These are phyloP conservation scores for Melieria omissa DNA, from an alignment of 2,888 invertebrate genomes.

Conservation along the genomic window DNA sequence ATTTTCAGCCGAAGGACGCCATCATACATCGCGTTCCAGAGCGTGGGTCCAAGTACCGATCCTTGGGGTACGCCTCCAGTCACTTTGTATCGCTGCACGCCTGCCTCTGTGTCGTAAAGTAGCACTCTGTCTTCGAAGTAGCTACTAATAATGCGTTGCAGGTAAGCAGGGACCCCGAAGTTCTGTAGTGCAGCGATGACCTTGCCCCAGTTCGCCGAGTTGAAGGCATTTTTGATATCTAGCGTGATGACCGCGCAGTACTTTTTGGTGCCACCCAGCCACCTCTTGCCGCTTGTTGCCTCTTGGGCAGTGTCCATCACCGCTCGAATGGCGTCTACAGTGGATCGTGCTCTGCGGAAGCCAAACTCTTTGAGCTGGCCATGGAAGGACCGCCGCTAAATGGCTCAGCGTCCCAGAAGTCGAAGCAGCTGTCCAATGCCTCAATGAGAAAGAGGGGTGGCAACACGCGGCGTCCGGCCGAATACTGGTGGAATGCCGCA, in stretches of 20 bases:
- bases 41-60: slow-evolving; percentile 29
- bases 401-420: too few relatives aligned
- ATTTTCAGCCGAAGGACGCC: slow-evolving; percentile 19
- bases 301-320: slow-evolving; percentile 11
- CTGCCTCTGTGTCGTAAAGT: slow-evolving; percentile 27
- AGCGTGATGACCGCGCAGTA: slow-evolving; percentile 28
- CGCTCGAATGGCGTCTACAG: slow-evolving; percentile 11
- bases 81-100: slow-evolving; percentile 9
- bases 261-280: slow-evolving; percentile 19
- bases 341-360: slow-evolving; percentile 20
- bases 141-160: slow-evolving; percentile 1
- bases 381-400: too few relatives aligned
- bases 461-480: too few relatives aligned
- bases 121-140: slow-evolving; percentile 24
- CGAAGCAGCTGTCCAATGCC: too few relatives aligned
- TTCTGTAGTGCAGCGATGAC: slow-evolving; percentile 1
- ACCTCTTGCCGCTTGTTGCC: slow-evolving; percentile 27
- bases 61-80: slow-evolving; percentile 30
- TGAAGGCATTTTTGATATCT: slow-evolving; percentile 36
- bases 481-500: too few relatives aligned
- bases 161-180: slow-evolving; percentile 6
- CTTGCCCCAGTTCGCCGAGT: slow-evolving; percentile 23
- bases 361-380: not conserved
- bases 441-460: too few relatives aligned
- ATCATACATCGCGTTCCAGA: slow-evolving; percentile 35